phyloP scores from a whole-genome alignment of 2,888 invertebrate genomes.

The Pemphredon lugubris region DNA sequence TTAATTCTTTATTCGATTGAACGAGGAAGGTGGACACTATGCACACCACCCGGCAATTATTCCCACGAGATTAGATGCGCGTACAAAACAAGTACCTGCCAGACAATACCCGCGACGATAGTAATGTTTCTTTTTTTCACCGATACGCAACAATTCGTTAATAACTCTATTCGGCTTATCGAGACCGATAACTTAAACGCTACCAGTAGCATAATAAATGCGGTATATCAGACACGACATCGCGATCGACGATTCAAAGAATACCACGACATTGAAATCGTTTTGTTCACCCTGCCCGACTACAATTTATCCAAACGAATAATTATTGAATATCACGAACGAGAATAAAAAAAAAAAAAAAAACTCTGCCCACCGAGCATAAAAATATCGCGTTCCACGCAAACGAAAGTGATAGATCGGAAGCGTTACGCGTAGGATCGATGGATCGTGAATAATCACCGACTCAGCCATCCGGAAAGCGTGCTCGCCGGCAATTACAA shows the following conservation, averaged over 20 bases:
- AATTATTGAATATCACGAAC: too few species aligned
- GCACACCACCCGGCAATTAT: slow-evolving; percentile 51
- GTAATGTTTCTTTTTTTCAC: slow-evolving; percentile 3
- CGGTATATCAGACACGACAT: too few species aligned
- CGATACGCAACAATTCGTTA: too few species aligned
- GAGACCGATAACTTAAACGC: too few species aligned
- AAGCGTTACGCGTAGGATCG: slow-evolving; percentile 34
- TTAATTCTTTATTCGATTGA: slow-evolving; percentile 67
- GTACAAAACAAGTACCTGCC: slow-evolving; percentile 20
- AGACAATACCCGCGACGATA: slow-evolving; percentile 51
- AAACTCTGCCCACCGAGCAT: too few species aligned
- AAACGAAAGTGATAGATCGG: slow-evolving; percentile 1
- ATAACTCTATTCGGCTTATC: too few species aligned
- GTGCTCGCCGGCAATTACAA: slow-evolving; percentile 66
- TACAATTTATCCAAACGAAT: too few species aligned
- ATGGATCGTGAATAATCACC: slow-evolving; percentile 47
- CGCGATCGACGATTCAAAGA: too few species aligned
- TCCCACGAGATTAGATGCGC: slow-evolving; percentile 53
- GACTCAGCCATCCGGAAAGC: slow-evolving; percentile 56
- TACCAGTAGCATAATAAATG: too few species aligned
- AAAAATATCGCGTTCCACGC: not conserved
- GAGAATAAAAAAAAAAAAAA: too few species aligned
- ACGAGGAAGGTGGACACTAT: slow-evolving; percentile 39
- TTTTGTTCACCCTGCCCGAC: too few species aligned
- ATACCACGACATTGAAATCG: too few species aligned